Evolutionary conservation across 2,888 invertebrate species (phyloP), one percentile per base, ranked within the genome.

Genomic region (Drosophila koepferae): DNA sequence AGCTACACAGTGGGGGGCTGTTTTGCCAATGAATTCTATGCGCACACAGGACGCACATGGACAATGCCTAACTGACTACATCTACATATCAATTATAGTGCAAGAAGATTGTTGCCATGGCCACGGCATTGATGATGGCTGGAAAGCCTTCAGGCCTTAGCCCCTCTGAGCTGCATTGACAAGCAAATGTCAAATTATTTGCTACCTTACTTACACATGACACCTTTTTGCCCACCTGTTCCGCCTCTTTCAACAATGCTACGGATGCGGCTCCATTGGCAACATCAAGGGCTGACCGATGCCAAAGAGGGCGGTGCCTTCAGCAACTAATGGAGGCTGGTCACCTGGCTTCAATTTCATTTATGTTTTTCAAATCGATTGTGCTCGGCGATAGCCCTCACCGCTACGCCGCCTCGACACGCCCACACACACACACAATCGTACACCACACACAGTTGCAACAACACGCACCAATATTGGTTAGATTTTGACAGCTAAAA

Each of bases 401-500:
- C 75, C 70, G 63, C 58, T 63, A 82, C 64, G 63, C 69, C 72
- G n/a, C 53, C 51, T 51, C 41, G 23, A 23, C n/a, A 28, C 16
- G 12, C 56, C 18, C 18, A 18, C 40, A 18, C 41, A 28, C 56
- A 23, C 54, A 41, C 58, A 40, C 44, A 55, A 2, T 20, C 23
- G 3, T 3, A 23, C n/a, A n/a, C n/a, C 55, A 55, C 54, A 38
- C 59, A 44, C 28, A 58, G 23, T 23, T 4, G 23, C 53, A 53
- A n/a, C n/a, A 63, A 66, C 60, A 77, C 74, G 72, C 74, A 77
- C 77, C 88, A 90, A 90, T 86, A 87, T 87, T 87, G 86, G 86
- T 90, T 89, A 90, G 86, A 91, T 89, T 91, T 91, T 84, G 90
- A 87, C 82, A 89, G 85, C 85, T 75, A 82, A 90, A 89, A 90